phyloP scores from a whole-genome alignment of 2,888 invertebrate genomes.

The Chloroclystis v-ata region DNA sequence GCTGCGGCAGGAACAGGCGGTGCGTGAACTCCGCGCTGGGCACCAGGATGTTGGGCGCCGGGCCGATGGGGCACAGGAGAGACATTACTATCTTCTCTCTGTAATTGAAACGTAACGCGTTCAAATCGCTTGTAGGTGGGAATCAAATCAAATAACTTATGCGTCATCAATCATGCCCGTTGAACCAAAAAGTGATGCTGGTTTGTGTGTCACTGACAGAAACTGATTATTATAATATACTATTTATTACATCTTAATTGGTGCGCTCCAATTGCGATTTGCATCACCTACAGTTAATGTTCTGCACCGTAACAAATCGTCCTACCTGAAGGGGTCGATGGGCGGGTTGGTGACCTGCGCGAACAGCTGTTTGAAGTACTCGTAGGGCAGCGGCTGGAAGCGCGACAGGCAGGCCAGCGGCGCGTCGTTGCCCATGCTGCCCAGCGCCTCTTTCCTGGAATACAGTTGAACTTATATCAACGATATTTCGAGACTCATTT shows the following conservation, averaged over 20 bases:
- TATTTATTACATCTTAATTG: too few relatives aligned
- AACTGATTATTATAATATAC: too few relatives aligned
- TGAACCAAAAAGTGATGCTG: too few relatives aligned
- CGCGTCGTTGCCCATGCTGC: conserved; percentile 99
- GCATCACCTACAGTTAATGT: too few relatives aligned
- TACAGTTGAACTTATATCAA: too few relatives aligned
- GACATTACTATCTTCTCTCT: conserved; percentile 99
- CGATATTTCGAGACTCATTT: too few relatives aligned
- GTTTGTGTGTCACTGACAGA: too few relatives aligned
- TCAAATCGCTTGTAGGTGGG: too few relatives aligned
- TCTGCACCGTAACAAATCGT: too few relatives aligned
- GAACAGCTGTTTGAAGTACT: conserved; percentile 99
- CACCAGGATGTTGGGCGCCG: conserved; percentile 94
- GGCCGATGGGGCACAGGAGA: conserved; percentile 96
- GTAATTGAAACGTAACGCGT: not conserved
- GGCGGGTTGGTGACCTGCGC: conserved; percentile 99
- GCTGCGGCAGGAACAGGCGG: conserved; percentile 94
- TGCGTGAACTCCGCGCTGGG: conserved; percentile 92
- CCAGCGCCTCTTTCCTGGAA: conserved; percentile 95
- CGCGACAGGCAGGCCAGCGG: conserved; percentile 97
- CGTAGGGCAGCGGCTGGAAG: conserved; percentile 96
- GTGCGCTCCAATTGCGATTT: too few relatives aligned
- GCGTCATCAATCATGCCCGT: too few relatives aligned
- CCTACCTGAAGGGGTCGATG: conserved; percentile 96
- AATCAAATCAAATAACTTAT: too few relatives aligned